These are phyloP conservation scores for Lutjanus campechanus DNA, from an alignment of 2,797 vertebrate species.

Conservation along the genomic window DNA sequence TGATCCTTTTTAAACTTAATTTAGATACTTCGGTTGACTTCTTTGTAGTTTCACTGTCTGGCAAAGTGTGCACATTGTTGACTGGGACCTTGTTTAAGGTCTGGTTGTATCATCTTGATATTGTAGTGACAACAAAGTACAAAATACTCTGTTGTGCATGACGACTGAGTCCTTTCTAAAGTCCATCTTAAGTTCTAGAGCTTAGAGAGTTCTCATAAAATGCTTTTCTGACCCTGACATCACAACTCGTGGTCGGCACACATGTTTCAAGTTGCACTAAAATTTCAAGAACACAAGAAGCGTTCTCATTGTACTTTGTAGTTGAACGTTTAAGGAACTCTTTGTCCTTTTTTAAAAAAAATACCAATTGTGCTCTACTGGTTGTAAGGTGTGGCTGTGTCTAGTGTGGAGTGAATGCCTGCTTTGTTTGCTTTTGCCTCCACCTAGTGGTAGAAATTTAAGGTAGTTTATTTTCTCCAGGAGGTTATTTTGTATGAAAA, in stretches of 20 bases:
- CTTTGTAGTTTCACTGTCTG: neutral
- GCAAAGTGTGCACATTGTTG: neutral
- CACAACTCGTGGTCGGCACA: neutral
- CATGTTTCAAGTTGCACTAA: neutral
- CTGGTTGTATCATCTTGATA: neutral
- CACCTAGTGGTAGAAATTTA: slow-evolving; percentile 64
- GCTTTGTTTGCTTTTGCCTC: slow-evolving; percentile 65
- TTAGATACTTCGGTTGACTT: neutral
- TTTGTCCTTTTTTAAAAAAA: slow-evolving; percentile 56
- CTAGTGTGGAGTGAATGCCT: slow-evolving; percentile 16
- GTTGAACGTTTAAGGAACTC: slow-evolving; percentile 56
- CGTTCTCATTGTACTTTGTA: slow-evolving; percentile 36
- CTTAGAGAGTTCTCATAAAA: neutral
- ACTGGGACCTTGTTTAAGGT: neutral
- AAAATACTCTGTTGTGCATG: no score
- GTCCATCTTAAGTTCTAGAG: neutral
- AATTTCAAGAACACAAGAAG: neutral
- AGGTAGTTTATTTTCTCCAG: neutral
- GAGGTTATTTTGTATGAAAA: slow-evolving; percentile 17
- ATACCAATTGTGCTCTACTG: slow-evolving; percentile 55
- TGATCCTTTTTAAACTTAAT: neutral
- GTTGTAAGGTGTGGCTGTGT: slow-evolving; percentile 72
- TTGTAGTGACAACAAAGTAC: neutral
- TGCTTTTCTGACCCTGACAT: neutral
- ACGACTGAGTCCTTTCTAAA: neutral